phyloP scores from a whole-genome alignment of 2,888 invertebrate genomes.

The Timema cristinae region DNA sequence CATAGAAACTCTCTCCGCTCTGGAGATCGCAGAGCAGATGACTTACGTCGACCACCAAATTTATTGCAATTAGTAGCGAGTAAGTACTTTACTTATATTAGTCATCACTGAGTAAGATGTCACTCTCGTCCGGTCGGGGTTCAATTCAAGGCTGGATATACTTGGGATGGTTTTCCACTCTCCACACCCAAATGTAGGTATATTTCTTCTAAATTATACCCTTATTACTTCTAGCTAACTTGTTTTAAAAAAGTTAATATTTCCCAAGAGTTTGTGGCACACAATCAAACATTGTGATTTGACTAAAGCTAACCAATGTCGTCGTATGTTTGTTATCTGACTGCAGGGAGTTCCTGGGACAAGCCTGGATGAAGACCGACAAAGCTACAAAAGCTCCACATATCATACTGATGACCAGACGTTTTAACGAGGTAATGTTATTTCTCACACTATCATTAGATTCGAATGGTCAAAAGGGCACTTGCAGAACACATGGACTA shows the following conservation, averaged over 20 bases:
- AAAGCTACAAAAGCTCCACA: slow-evolving; percentile 77
- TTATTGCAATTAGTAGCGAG: slow-evolving; percentile 84
- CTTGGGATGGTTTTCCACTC: too few species aligned
- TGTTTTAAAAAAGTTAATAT: too few species aligned
- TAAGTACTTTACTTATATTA: slow-evolving; percentile 51
- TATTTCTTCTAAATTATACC: too few species aligned
- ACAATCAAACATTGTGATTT: not conserved
- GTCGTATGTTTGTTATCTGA: slow-evolving; percentile 6
- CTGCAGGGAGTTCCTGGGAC: slow-evolving; percentile 74
- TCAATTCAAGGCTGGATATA: too few species aligned
- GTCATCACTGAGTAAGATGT: not conserved
- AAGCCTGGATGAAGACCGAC: slow-evolving; percentile 87
- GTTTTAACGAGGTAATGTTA: slow-evolving; percentile 73
- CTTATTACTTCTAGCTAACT: too few species aligned
- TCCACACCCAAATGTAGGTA: too few species aligned
- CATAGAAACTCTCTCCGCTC: slow-evolving; percentile 78
- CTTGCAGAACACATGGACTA: too few species aligned
- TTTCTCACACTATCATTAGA: too few species aligned
- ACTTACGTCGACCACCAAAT: slow-evolving; percentile 90
- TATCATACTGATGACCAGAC: slow-evolving; percentile 78
- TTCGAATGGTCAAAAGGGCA: too few species aligned
- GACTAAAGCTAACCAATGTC: not conserved
- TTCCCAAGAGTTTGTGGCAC: too few species aligned
- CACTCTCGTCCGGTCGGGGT: too few species aligned
- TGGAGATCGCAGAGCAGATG: slow-evolving; percentile 91